These are phyloP conservation scores for Nipponacmea schrenckii DNA, from an alignment of 2,888 invertebrate genomes.

Conservation along the genomic window DNA sequence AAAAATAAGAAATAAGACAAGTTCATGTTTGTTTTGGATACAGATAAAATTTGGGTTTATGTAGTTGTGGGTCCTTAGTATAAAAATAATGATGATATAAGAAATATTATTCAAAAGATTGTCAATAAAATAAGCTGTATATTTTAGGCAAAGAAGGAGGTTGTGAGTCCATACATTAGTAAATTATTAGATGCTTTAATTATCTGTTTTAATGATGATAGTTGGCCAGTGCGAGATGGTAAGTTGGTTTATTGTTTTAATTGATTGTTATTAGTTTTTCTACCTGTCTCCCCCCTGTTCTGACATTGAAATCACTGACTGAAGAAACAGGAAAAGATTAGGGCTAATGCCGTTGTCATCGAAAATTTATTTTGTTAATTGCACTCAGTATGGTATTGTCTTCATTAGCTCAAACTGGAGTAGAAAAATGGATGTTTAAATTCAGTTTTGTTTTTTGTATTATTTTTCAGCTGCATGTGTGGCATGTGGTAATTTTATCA, in stretches of 20 bases:
- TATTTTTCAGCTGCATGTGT: conserved; percentile 70
- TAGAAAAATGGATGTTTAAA: too few relatives aligned
- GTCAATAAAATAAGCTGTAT: too few relatives aligned
- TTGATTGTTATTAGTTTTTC: background rate
- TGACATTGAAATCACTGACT: background rate
- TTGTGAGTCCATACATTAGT: conserved; percentile 68
- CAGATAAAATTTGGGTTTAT: too few relatives aligned
- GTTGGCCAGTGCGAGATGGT: conserved; percentile 74
- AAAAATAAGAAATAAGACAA: too few relatives aligned
- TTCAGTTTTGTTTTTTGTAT: background rate
- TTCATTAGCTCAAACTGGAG: too few relatives aligned
- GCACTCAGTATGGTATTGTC: background rate
- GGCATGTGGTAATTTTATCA: conserved; percentile 72
- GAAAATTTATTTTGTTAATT: background rate
- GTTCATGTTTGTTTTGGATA: too few relatives aligned
- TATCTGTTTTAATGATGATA: conserved; percentile 71
- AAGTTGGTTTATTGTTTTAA: conserved; percentile 29
- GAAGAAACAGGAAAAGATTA: background rate
- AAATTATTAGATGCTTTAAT: conserved; percentile 69
- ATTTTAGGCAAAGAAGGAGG: conserved; percentile 57
- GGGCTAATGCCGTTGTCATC: background rate
- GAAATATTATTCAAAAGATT: too few relatives aligned
- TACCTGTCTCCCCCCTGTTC: background rate
- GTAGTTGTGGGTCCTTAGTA: background rate
- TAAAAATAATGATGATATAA: background rate